Percentiles rank a stretch among this genome's conserved stretches.
Conservation (phyloP, 2,113 vertebrate species). For the Artemisiospiza belli region DNA sequence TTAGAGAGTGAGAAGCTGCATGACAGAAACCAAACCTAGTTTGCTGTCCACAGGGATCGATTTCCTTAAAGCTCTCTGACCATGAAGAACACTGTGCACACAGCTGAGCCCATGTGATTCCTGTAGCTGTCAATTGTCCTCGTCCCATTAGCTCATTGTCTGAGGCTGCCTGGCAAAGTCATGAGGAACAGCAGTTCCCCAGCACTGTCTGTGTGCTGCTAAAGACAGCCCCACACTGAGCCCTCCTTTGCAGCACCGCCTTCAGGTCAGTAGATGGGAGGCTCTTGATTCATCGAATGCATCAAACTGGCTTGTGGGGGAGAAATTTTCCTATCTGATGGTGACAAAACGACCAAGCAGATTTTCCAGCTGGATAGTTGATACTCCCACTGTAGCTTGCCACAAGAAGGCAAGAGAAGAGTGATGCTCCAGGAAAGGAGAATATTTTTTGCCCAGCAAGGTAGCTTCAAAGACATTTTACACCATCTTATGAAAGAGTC, state of each 20-base stretch:
- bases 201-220: background rate
- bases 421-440: background rate
- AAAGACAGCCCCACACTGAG: background rate
- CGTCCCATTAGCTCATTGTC: background rate
- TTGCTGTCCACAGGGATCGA: background rate
- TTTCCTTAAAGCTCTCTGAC: constrained; percentile 12
- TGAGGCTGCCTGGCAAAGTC: background rate
- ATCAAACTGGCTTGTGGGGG: fast-evolving
- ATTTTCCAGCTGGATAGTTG: background rate
- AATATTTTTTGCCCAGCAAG: background rate
- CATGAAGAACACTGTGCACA: background rate
- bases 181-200: background rate
- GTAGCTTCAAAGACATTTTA: background rate
- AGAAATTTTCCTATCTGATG: background rate
- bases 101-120: background rate
- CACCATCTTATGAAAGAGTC: background rate
- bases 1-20: background rate
- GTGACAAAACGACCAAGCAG: background rate
- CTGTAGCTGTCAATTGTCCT: background rate
- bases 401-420: background rate
- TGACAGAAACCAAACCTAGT: background rate
- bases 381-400: background rate
- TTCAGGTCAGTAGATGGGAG: background rate
- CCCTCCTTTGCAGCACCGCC: background rate
- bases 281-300: background rate